phyloP scores from a whole-genome alignment of 1,140 invertebrate genomes.

The Radopholus similis region DNA sequence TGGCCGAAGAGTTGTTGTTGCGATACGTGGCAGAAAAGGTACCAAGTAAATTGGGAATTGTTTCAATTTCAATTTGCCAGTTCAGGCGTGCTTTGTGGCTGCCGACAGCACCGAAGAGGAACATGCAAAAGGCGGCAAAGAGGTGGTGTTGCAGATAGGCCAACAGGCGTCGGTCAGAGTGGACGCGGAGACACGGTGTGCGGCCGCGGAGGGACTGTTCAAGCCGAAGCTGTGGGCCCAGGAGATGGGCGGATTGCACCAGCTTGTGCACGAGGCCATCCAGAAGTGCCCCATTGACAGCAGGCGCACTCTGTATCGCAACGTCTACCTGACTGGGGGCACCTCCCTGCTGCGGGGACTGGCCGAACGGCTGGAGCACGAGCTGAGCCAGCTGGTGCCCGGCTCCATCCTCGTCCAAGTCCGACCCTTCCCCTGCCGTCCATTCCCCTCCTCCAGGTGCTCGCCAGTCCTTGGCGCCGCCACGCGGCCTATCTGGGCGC shows the following conservation, averaged over 20 bases:
- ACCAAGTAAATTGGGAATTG: constrained; percentile 21
- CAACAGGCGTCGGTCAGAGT: constrained; percentile 33
- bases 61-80: constrained; percentile 7
- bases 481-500: constrained; percentile 68
- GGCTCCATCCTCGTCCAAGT: constrained; percentile 67
- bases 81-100: constrained; percentile 64
- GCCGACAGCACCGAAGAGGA: constrained; percentile 62
- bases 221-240: constrained; percentile 68
- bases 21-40: constrained; percentile 63
- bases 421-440: neutral
- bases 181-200: constrained; percentile 34
- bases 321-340: constrained; percentile 66
- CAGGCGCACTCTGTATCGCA: constrained; percentile 60
- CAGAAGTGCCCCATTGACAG: constrained; percentile 60
- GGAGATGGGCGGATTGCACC: constrained; percentile 67
- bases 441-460: constrained; percentile 26
- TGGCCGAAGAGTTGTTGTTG: constrained; percentile 62
- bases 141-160: neutral
- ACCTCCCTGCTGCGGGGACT: constrained; percentile 68
- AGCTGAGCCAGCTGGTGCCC: constrained; percentile 66
- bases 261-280: constrained; percentile 67
- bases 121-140: constrained; percentile 57
- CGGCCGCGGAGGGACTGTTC: constrained; percentile 67
- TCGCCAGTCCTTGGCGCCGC: constrained; percentile 41
- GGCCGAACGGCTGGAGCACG: constrained; percentile 66